A percentile compares a stretch with the other conserved stretches of the same genome.
Evolutionary conservation across 2,888 invertebrate genomes (phyloP).

Genomic region (Linnaemya tessellans): DNA sequence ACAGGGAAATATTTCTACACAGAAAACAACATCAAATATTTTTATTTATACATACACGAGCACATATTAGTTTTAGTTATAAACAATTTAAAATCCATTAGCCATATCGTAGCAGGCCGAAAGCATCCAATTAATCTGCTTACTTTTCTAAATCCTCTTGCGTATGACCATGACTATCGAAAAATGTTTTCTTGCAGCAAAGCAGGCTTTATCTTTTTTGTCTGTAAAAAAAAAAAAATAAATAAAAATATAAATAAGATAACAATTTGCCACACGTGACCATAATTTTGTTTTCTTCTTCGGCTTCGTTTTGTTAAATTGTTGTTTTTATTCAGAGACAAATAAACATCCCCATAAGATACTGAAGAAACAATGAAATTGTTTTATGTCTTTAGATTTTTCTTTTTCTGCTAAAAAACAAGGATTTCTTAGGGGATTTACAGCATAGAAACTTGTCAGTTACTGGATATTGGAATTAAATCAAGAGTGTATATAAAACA

Average conservation of each 20-base stretch:
- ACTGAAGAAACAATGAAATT: neutral
- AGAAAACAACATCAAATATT: no score
- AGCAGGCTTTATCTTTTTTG: neutral
- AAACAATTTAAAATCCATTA: slow-evolving; percentile 1
- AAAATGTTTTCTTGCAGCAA: neutral
- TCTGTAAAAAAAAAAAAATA: neutral
- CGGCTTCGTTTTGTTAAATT: neutral
- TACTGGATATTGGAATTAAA: neutral
- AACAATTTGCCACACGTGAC: slow-evolving; percentile 33
- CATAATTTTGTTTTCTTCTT: neutral
- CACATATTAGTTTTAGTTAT: neutral
- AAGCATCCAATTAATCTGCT: neutral
- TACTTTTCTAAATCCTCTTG: neutral
- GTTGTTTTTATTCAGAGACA: neutral
- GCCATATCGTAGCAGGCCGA: neutral
- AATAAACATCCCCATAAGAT: neutral
- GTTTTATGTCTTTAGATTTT: no score
- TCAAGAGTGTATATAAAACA: neutral
- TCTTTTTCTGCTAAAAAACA: neutral
- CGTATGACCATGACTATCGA: neutral
- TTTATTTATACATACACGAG: no score
- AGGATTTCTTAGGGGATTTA: neutral
- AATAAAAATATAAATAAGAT: neutral
- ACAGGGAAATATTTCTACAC: no score
- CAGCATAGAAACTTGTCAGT: neutral